phyloP scores from a whole-genome alignment of 2,888 invertebrate species.

The Pristionchus exspectatus region DNA sequence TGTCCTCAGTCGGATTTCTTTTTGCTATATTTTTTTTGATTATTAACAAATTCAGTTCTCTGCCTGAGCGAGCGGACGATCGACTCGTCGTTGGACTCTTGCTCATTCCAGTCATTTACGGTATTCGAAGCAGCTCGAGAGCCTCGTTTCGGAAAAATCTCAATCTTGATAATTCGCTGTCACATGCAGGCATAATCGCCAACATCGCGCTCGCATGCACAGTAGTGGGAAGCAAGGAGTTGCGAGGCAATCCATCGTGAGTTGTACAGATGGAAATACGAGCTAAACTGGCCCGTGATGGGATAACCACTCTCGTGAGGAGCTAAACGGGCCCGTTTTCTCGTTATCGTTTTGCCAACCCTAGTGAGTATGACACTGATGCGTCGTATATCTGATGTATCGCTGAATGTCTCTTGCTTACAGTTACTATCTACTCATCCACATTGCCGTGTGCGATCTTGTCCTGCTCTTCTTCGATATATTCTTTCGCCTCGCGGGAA shows the following conservation, averaged over 20 bases:
- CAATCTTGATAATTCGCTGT: neutral
- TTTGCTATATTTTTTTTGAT: too few species aligned
- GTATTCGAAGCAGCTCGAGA: neutral
- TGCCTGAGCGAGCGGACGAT: neutral
- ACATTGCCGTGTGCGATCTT: neutral
- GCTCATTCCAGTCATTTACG: neutral
- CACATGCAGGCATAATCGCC: neutral
- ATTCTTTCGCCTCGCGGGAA: neutral
- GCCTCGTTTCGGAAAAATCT: too few species aligned
- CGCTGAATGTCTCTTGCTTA: neutral
- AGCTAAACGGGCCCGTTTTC: too few species aligned
- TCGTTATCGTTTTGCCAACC: neutral
- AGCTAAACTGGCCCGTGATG: too few species aligned
- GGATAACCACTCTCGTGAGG: too few species aligned
- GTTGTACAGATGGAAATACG: neutral
- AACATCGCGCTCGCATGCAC: neutral
- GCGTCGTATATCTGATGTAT: too few species aligned
- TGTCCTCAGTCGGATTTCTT: too few species aligned
- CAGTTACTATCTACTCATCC: constrained; percentile 3
- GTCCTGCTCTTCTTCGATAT: neutral
- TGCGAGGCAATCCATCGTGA: neutral
- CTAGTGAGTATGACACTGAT: neutral
- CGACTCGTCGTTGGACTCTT: constrained; percentile 1
- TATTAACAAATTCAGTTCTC: too few species aligned
- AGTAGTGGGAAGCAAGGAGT: neutral